phyloP scores from a whole-genome alignment of 2,888 invertebrate genomes.

The Drosophila melanosoma region DNA sequence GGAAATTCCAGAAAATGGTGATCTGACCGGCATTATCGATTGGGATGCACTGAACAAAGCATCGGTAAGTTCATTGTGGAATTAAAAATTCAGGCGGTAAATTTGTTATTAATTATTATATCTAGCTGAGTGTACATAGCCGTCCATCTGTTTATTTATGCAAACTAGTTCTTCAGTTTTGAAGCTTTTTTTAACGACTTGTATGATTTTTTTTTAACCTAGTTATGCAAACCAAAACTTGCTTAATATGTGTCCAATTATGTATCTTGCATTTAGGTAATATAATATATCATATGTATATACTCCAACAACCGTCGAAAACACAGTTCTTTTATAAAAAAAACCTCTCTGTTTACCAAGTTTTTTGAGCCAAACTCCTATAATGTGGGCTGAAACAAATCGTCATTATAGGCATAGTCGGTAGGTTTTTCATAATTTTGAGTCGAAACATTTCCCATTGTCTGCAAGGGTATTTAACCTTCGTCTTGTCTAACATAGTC shows the following conservation, averaged over 20 bases:
- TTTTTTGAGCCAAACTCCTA: neutral
- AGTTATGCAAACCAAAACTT: neutral
- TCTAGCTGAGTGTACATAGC: neutral
- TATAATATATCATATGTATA: too few species aligned
- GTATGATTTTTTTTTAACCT: neutral
- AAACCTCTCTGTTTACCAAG: too few species aligned
- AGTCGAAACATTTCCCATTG: too few species aligned
- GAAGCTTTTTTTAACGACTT: neutral
- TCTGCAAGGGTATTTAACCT: neutral
- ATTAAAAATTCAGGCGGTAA: neutral
- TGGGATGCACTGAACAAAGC: slow-evolving; percentile 76
- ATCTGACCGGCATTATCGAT: slow-evolving; percentile 71
- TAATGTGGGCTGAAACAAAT: neutral
- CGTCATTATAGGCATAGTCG: neutral
- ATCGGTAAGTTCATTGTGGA: slow-evolving; percentile 60
- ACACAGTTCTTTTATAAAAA: too few species aligned
- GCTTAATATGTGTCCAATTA: too few species aligned
- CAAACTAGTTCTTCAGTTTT: neutral
- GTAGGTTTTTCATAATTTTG: neutral
- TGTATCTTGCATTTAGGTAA: too few species aligned
- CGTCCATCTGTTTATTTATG: neutral
- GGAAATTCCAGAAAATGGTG: slow-evolving; percentile 12
- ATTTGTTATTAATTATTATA: neutral
- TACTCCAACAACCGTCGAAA: too few species aligned
- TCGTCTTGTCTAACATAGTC: neutral